Conservation (phyloP, 2,113 vertebrate species). For the Orycteropus afer region DNA sequence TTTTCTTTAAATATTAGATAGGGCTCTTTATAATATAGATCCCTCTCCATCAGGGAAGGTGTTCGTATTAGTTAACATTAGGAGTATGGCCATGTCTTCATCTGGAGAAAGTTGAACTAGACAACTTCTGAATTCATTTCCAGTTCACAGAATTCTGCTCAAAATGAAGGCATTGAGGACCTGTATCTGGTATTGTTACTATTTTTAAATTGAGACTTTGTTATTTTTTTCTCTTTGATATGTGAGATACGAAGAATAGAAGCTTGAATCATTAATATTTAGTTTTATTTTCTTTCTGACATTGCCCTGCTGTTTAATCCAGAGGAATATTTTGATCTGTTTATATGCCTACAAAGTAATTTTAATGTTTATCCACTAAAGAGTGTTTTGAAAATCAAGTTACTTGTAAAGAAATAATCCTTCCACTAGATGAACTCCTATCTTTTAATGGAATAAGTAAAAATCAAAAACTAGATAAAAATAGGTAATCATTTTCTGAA, state of each 20-base stretch:
- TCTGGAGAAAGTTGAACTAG: background rate
- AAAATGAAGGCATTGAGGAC: conserved; percentile 15
- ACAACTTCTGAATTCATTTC: background rate
- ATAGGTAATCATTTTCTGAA: background rate
- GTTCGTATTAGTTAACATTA: background rate
- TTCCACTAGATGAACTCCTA: background rate
- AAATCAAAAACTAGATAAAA: background rate
- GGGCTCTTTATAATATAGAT: background rate
- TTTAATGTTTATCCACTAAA: conserved; percentile 20
- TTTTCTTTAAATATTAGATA: conserved; percentile 33
- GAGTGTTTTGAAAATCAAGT: conserved; percentile 8
- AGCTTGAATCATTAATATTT: background rate
- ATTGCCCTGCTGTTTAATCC: background rate
- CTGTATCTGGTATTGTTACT: background rate
- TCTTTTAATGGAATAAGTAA: background rate
- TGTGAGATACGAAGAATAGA: background rate
- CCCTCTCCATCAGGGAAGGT: background rate
- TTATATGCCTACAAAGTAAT: background rate
- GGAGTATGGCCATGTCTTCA: background rate
- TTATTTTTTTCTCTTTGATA: background rate
- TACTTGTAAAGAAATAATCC: background rate
- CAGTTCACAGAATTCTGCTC: background rate
- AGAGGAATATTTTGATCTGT: conserved; percentile 5
- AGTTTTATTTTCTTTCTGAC: conserved; percentile 20
- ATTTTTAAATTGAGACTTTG: background rate